Percentiles rank a stretch among this genome's conserved stretches.
These are phyloP conservation scores for Gallinago stenura DNA, from an alignment of 2,797 vertebrate species.

Conservation along the genomic window DNA sequence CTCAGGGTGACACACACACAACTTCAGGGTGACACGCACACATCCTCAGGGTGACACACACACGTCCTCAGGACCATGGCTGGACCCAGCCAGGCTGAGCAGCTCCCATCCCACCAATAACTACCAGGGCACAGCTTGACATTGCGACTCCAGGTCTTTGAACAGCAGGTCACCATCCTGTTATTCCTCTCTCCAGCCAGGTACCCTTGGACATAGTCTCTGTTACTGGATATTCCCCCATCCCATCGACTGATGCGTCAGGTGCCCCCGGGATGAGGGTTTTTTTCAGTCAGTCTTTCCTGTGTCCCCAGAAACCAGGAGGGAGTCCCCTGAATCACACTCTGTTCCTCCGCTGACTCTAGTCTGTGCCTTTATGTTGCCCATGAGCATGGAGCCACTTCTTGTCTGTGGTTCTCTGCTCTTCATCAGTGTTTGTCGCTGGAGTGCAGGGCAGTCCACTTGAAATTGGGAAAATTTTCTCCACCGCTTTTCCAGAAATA, in stretches of 20 bases:
- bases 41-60: rapidly evolving
- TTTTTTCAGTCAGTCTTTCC: not conserved
- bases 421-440: rapidly evolving
- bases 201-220: not conserved
- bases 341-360: not conserved
- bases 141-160: rapidly evolving
- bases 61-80: not conserved
- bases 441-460: not conserved
- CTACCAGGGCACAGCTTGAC: rapidly evolving
- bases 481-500: not conserved
- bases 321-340: rapidly evolving
- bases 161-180: rapidly evolving
- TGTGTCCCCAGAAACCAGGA: not conserved
- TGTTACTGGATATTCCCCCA: not conserved
- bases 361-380: rapidly evolving
- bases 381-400: rapidly evolving
- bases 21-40: rapidly evolving
- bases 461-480: rapidly evolving
- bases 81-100: not conserved
- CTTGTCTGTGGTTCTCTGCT: rapidly evolving
- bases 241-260: rapidly evolving
- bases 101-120: rapidly evolving
- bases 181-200: not conserved
- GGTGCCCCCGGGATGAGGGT: rapidly evolving
- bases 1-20: no score